Evolutionary conservation across 2,888 invertebrate genomes (phyloP), one percentile per base, ranked within the genome.

Genomic region (Cancer borealis): DNA sequence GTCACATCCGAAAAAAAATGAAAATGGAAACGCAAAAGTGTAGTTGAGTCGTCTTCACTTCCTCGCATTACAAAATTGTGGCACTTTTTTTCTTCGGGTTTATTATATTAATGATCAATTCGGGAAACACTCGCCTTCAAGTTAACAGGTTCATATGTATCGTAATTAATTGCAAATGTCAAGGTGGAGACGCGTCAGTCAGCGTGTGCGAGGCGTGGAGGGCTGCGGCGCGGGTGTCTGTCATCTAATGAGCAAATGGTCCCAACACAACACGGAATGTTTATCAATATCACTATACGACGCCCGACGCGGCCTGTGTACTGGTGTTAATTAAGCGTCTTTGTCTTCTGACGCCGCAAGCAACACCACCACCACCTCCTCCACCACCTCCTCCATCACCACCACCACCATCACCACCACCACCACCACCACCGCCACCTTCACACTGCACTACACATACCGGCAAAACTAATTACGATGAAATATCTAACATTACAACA

Each of bases 101-200:
- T 4, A 4, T 17, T 14, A 66, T 17, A 21, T 66, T 66, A 66
- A 66, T 66, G 17, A 66, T 66, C 12, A 21, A 17, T 66, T 14
- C 60, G 21, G 3, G 60, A 66, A 12, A 66, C 0, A 66, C 60
- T 1, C 60, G 12, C 12, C 60, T 66, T 66, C 60, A 66, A 66
- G 60, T 66, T 17, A 66, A 17, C 12, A 21, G 17, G 60, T 66
- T 66, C 60, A 66, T 66, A 66, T 66, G 60, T 17, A 66, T 66
- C 60, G 60, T 66, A 66, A 66, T 66, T 66, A 66, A 66, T 66
- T 66, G 60, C 60, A 66, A 66, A 66, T 66, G 60, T 66, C 60
- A 66, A 66, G 60, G 14, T 21, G 14, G 60, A 66, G 17, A 66
- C 21, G 60, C 60, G 60, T 66, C 60, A 66, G 60, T 66, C 60